Evolutionary conservation across 2,113 vertebrate genomes (phyloP), one percentile per base, ranked within the genome.

Genomic region (Synchiropus splendidus): DNA sequence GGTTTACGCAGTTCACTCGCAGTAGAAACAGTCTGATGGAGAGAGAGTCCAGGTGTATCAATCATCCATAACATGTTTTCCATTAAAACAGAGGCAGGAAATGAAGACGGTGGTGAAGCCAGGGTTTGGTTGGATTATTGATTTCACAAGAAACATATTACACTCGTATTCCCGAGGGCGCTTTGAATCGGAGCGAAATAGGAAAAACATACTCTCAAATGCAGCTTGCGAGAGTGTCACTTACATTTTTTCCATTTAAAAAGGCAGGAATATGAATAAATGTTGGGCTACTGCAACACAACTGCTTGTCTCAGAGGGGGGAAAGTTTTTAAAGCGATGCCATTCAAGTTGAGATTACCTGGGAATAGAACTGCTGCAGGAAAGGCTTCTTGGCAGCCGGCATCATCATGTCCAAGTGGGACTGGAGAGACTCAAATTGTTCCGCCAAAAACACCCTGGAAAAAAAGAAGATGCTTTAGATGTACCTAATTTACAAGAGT

Each of bases 361-460:
- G 95, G 39, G 95, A 99, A 60, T 97, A 99, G 70, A 99, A 99
- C 78, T 99, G 95, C 44, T 99, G 94, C 30, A 99, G 89, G 69
- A 99, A 99, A 34, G 95, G 94, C 51, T 97, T 99, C 85, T 99
- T 99, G 48, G 88, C 92, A 58, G 90, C 84, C 56, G 95, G 95
- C 92, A 99, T 99, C 87, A 97, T 94, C 0, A 88, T 82, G 79
- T 99, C 95, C 43, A 99, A 87, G 78, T 98, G 92, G 18, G 89
- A 87, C 73, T 99, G 95, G 38, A 99, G 88, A 52, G 90, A 92
- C 61, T 99, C 95, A 67, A 99, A 98, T 64, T 97, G 95, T 51
- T 99, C 94, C 0, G 94, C 92, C 74, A 98, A 77, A 81, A 98
- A 98, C 10, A 94, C 95, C 68, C 95, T 99, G 27, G 33, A 14